These are phyloP conservation scores for Leucosticte australis DNA, from an alignment of 2,113 vertebrate genomes.

Conservation along the genomic window DNA sequence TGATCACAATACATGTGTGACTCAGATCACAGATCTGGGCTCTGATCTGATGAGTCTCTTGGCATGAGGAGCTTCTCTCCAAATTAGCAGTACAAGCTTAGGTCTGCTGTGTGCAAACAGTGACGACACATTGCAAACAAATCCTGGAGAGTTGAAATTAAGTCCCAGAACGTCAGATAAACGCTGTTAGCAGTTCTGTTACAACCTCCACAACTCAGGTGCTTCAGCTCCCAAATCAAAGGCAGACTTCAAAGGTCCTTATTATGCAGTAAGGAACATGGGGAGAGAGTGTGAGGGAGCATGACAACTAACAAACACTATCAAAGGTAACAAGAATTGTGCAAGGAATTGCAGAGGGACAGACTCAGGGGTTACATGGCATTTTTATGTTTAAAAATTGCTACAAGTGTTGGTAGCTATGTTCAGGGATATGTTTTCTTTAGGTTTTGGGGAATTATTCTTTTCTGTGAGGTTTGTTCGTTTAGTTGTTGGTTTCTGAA, in stretches of 20 bases:
- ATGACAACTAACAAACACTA: conserved; percentile 32
- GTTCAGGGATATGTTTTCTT: not conserved
- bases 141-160: not conserved
- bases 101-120: conserved; percentile 40
- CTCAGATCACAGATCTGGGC: conserved; percentile 29
- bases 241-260: conserved; percentile 37
- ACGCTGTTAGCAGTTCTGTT: not conserved
- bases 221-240: conserved; percentile 33
- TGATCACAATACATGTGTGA: not conserved
- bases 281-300: not conserved
- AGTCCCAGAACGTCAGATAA: not conserved
- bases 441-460: not conserved
- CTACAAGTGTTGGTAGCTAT: not conserved
- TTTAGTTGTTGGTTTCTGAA: not conserved
- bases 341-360: not conserved
- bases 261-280: not conserved
- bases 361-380: not conserved
- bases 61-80: not conserved
- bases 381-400: not conserved
- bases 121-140: not conserved
- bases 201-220: not conserved
- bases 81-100: not conserved
- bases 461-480: not conserved
- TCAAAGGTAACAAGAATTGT: conserved; percentile 25
- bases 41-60: not conserved